phyloP scores from a whole-genome alignment of 2,888 invertebrate genomes.

The Ecliptopera silaceata region DNA sequence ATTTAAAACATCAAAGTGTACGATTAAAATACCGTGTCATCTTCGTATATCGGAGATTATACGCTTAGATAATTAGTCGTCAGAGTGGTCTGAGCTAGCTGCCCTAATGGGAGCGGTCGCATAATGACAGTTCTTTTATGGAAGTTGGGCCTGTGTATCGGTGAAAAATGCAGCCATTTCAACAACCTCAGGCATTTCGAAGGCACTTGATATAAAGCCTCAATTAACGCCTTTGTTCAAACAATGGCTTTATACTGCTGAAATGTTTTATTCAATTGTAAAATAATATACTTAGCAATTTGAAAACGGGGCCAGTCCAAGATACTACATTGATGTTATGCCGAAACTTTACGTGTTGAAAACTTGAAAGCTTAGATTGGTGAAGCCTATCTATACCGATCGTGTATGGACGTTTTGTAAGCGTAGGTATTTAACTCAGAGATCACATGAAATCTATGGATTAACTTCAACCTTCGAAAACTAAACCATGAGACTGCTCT shows the following conservation, averaged over 20 bases:
- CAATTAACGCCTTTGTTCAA: neutral
- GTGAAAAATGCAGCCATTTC: conserved; percentile 79
- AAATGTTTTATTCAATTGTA: neutral
- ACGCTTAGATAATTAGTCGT: conserved; percentile 71
- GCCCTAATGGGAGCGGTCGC: conserved; percentile 71
- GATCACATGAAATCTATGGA: neutral
- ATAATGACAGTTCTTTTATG: conserved; percentile 72
- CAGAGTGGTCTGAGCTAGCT: conserved; percentile 62
- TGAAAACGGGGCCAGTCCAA: no score
- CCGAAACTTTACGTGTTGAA: no score
- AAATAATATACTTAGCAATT: no score
- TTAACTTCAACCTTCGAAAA: conserved; percentile 28
- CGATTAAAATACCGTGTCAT: conserved; percentile 40
- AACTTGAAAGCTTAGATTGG: no score
- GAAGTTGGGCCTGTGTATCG: conserved; percentile 63
- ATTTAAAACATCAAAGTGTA: conserved; percentile 13
- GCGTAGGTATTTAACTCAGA: no score
- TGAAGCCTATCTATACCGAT: no score
- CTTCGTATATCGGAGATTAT: conserved; percentile 65
- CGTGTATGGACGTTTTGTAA: no score
- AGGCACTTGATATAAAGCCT: conserved; percentile 36
- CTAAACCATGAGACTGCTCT: conserved; percentile 63
- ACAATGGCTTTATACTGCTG: neutral
- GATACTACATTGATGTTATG: no score
- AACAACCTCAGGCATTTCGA: conserved; percentile 65